phyloP scores from a whole-genome alignment of 2,113 vertebrate species.

The Dasypus novemcinctus region DNA sequence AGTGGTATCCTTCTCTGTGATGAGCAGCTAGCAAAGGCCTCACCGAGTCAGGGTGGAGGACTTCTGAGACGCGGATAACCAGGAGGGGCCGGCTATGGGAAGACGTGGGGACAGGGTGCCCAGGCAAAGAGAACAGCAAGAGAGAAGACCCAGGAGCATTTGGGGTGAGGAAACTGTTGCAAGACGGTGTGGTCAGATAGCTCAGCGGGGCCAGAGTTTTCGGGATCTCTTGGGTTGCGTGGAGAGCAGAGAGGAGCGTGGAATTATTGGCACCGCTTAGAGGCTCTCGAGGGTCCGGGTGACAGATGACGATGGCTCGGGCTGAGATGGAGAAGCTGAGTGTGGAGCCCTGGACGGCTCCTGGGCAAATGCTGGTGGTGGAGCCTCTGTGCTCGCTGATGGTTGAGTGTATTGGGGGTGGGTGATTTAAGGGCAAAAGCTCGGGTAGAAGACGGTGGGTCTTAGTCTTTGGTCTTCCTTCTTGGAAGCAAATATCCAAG shows the following conservation, averaged over 20 bases:
- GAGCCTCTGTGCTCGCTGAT: accelerated
- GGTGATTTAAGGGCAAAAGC: not conserved
- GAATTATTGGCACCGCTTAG: not conserved
- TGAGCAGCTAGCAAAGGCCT: accelerated
- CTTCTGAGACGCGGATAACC: not conserved
- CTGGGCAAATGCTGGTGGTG: accelerated
- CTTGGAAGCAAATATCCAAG: too few species aligned
- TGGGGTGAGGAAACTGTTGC: not conserved
- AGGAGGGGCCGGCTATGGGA: accelerated
- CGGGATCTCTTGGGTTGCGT: not conserved
- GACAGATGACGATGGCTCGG: too few species aligned
- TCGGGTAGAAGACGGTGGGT: accelerated
- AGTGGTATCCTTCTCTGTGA: accelerated
- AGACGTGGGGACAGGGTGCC: accelerated
- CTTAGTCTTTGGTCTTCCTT: not conserved
- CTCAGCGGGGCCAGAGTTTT: not conserved
- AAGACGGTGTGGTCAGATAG: too few species aligned
- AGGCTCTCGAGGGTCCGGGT: accelerated
- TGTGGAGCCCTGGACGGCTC: accelerated
- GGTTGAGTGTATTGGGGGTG: accelerated
- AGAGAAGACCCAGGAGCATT: too few species aligned
- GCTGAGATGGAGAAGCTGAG: accelerated
- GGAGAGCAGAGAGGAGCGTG: too few species aligned
- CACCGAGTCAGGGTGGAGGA: too few species aligned
- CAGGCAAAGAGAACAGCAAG: not conserved